These are phyloP conservation scores for Polypedilum pembai DNA, from an alignment of 1,140 invertebrate genomes.

Conservation along the genomic window DNA sequence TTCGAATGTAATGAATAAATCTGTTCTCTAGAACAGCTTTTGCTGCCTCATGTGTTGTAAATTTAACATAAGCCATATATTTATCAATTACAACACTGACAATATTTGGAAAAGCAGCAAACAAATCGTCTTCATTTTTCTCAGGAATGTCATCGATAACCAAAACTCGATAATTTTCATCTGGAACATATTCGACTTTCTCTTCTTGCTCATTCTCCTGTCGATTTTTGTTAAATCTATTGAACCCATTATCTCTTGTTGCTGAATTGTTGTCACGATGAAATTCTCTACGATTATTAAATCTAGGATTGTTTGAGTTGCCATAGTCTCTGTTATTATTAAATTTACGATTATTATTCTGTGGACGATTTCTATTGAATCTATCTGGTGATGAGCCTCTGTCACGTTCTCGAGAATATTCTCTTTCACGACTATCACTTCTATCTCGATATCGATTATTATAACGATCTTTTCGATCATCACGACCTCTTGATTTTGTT, in stretches of 20 bases:
- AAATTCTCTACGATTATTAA: not conserved
- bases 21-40: slow-evolving; percentile 2
- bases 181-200: not conserved
- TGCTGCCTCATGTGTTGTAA: not conserved
- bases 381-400: not conserved
- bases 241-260: not conserved
- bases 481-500: slow-evolving; percentile 43
- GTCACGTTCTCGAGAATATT: slow-evolving; percentile 20
- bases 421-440: not conserved
- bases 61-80: not conserved
- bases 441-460: not conserved
- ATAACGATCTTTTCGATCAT: slow-evolving; percentile 21
- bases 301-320: not conserved
- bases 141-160: not conserved
- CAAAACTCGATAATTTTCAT: not conserved
- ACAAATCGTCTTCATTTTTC: not conserved
- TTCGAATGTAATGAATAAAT: slow-evolving; percentile 12
- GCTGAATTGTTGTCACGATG: not conserved
- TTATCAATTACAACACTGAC: not conserved
- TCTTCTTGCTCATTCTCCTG: not conserved
- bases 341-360: not conserved
- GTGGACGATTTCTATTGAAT: not conserved
- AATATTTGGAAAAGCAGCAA: slow-evolving; percentile 5
- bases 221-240: not conserved
- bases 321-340: not conserved